These are phyloP conservation scores for Schizothorax lantsangensis DNA, from an alignment of 2,797 vertebrate species.

Conservation along the genomic window DNA sequence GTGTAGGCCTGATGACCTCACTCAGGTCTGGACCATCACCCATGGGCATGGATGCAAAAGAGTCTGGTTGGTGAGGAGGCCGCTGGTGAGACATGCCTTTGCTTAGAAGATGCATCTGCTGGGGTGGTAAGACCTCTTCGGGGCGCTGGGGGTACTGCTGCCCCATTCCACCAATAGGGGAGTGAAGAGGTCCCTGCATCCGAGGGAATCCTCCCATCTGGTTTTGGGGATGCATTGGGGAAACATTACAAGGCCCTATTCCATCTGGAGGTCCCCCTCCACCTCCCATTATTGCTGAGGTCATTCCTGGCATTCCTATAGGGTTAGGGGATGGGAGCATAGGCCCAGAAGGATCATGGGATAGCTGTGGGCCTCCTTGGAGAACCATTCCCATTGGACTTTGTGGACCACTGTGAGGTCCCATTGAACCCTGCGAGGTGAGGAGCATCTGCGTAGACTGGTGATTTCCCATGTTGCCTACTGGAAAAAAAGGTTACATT, in stretches of 20 bases:
- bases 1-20: slow-evolving; percentile 93
- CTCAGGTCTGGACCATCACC: slow-evolving; percentile 91
- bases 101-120: slow-evolving; percentile 85
- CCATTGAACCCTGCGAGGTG: slow-evolving; percentile 76
- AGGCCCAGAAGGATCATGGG: slow-evolving; percentile 86
- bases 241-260: slow-evolving; percentile 82
- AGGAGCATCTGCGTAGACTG: slow-evolving; percentile 77
- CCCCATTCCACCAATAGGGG: slow-evolving; percentile 84
- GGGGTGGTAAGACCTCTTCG: slow-evolving; percentile 83
- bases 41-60: slow-evolving; percentile 82
- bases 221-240: slow-evolving; percentile 88
- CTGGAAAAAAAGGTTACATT: slow-evolving; percentile 27
- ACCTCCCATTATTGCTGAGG: slow-evolving; percentile 80
- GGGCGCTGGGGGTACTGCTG: slow-evolving; percentile 83
- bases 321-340: slow-evolving; percentile 90
- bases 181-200: slow-evolving; percentile 86
- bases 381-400: slow-evolving; percentile 91
- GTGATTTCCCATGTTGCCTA: slow-evolving; percentile 86
- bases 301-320: slow-evolving; percentile 87
- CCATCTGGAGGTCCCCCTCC: slow-evolving; percentile 83
- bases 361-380: slow-evolving; percentile 89
- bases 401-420: slow-evolving; percentile 83
- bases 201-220: slow-evolving; percentile 86
- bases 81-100: slow-evolving; percentile 86
- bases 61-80: slow-evolving; percentile 79